phyloP scores from a whole-genome alignment of 1,140 invertebrate species.

The Heliconius congener region DNA sequence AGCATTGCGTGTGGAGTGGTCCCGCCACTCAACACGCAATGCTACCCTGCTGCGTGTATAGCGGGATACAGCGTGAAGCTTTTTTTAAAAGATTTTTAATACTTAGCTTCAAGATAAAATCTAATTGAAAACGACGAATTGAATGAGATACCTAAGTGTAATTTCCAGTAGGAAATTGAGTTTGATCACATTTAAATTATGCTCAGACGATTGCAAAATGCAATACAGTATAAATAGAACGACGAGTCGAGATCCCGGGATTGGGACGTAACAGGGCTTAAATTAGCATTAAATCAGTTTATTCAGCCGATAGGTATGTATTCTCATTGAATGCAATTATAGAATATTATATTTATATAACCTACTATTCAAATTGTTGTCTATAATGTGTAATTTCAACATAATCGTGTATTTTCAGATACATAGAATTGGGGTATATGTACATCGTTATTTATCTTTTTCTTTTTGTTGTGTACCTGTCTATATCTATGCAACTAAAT shows the following conservation, averaged over 20 bases:
- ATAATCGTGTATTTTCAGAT: no score
- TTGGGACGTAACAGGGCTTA: constrained; percentile 21
- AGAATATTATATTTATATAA: constrained; percentile 7
- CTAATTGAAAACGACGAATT: background rate
- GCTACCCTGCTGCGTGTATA: no score
- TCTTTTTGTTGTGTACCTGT: no score
- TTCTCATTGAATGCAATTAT: constrained; percentile 6
- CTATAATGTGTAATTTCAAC: no score
- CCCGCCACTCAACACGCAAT: no score
- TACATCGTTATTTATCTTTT: no score
- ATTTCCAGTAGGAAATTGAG: constrained; percentile 1
- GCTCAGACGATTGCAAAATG: constrained; percentile 23
- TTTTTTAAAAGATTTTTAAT: no score
- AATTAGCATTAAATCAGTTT: constrained; percentile 31
- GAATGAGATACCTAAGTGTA: background rate
- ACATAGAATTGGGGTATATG: no score
- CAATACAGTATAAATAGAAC: constrained; percentile 27
- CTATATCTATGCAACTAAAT: no score
- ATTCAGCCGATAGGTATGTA: constrained; percentile 16
- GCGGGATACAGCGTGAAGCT: no score
- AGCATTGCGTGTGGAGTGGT: no score
- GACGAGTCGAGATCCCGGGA: constrained; percentile 23
- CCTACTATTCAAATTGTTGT: background rate
- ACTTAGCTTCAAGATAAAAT: background rate
- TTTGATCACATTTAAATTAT: constrained; percentile 23